These are phyloP conservation scores for Wasmannia auropunctata DNA, from an alignment of 1,140 invertebrate species.

Conservation along the genomic window DNA sequence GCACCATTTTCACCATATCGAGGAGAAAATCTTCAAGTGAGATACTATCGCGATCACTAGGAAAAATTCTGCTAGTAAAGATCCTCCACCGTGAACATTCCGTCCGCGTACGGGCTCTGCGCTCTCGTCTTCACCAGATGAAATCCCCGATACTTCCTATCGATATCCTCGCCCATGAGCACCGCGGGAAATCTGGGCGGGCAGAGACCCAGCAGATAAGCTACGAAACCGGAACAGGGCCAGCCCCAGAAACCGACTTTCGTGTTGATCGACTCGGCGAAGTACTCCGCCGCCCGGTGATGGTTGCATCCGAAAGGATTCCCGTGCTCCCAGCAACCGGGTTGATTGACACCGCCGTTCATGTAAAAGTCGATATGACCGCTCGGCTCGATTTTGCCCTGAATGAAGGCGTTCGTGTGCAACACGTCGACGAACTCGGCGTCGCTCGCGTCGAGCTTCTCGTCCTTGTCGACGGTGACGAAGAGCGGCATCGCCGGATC, in stretches of 20 bases:
- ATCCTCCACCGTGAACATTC: constrained; percentile 73
- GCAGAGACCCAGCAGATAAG: constrained; percentile 88
- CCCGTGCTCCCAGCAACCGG: constrained; percentile 86
- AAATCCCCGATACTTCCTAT: constrained; percentile 73
- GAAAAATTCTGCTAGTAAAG: constrained; percentile 26
- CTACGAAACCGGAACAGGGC: constrained; percentile 88
- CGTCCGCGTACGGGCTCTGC: constrained; percentile 79
- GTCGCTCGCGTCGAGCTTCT: constrained; percentile 89
- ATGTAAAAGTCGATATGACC: constrained; percentile 91
- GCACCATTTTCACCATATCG: neutral
- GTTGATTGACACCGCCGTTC: constrained; percentile 90
- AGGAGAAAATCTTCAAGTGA: neutral
- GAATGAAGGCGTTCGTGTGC: constrained; percentile 90
- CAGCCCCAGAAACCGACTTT: constrained; percentile 90
- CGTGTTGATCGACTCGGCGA: constrained; percentile 90
- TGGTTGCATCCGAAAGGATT: constrained; percentile 88
- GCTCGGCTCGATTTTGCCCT: constrained; percentile 87
- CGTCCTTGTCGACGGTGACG: constrained; percentile 84
- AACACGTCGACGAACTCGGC: constrained; percentile 91
- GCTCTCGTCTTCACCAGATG: constrained; percentile 79
- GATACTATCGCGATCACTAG: neutral
- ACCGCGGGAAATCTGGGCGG: constrained; percentile 80
- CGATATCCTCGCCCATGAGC: constrained; percentile 79
- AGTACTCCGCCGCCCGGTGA: constrained; percentile 89
- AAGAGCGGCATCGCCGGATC: constrained; percentile 90